Evolutionary conservation across 2,797 vertebrate species (phyloP).

Genomic region (Myripristis murdjan): DNA sequence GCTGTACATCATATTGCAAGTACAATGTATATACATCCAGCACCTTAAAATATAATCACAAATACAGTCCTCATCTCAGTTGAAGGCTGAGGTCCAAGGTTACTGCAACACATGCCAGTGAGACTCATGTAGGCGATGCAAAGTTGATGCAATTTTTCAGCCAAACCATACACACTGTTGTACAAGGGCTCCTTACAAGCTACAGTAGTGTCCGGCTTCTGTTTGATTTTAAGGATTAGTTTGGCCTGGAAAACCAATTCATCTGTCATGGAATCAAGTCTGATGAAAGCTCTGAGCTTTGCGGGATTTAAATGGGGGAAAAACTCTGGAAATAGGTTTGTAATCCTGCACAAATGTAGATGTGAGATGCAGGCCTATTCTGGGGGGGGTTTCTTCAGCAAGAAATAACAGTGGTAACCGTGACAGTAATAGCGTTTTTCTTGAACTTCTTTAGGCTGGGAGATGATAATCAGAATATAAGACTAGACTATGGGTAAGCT

Average conservation of each 20-base stretch:
- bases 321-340: slow-evolving; percentile 70
- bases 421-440: slow-evolving; percentile 4
- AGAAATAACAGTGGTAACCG: background rate
- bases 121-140: slow-evolving; percentile 31
- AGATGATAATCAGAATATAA: fast-evolving
- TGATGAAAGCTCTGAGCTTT: slow-evolving; percentile 80
- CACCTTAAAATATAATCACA: background rate
- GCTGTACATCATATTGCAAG: slow-evolving; percentile 9
- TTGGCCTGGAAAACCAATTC: slow-evolving; percentile 81
- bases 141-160: slow-evolving; percentile 59
- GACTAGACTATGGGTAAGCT: background rate
- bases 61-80: background rate
- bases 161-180: slow-evolving; percentile 37
- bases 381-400: slow-evolving; percentile 33
- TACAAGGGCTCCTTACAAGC: slow-evolving; percentile 38
- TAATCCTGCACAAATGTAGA: slow-evolving; percentile 70
- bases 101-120: slow-evolving; percentile 22
- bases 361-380: slow-evolving; percentile 33
- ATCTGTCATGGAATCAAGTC: slow-evolving; percentile 80
- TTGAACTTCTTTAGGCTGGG: background rate
- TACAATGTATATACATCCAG: background rate
- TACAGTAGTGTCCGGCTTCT: slow-evolving; percentile 39
- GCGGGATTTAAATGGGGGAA: slow-evolving; percentile 75
- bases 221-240: slow-evolving; percentile 80
- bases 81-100: slow-evolving; percentile 7